A percentile compares a stretch with the other conserved stretches of the same genome.
These are phyloP conservation scores for Oligia strigilis DNA, from an alignment of 2,888 invertebrate species.

Conservation along the genomic window DNA sequence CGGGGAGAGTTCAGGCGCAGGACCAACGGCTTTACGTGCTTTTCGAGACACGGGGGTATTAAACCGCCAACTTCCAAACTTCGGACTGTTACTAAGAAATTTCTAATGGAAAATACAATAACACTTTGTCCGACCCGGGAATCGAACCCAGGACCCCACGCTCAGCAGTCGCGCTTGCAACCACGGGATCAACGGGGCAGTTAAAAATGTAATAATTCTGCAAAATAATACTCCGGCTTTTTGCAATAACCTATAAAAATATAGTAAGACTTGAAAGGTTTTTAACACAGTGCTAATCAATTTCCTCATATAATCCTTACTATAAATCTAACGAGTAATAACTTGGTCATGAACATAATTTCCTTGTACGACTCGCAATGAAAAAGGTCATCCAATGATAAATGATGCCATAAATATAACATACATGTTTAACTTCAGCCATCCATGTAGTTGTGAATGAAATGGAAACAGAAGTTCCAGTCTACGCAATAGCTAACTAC, in stretches of 20 bases:
- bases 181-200: too few species aligned
- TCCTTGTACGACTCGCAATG: conserved; percentile 54
- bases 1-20: too few species aligned
- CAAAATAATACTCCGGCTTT: background rate
- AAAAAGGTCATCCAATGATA: conserved; percentile 60
- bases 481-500: background rate
- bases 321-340: conserved; percentile 52
- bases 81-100: too few species aligned
- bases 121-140: too few species aligned
- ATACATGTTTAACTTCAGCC: conserved; percentile 44
- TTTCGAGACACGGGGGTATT: too few species aligned
- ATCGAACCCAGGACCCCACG: too few species aligned
- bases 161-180: too few species aligned
- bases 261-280: background rate
- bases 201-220: background rate
- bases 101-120: too few species aligned
- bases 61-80: too few species aligned
- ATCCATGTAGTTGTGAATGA: background rate
- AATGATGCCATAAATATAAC: conserved; percentile 52
- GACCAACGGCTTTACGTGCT: too few species aligned
- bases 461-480: conserved; percentile 9
- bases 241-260: background rate
- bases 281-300: conserved; percentile 32
- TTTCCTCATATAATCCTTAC: conserved; percentile 39
- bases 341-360: conserved; percentile 63